Conservation (phyloP, 2,797 vertebrate species). For the Myotis planiceps region DNA sequence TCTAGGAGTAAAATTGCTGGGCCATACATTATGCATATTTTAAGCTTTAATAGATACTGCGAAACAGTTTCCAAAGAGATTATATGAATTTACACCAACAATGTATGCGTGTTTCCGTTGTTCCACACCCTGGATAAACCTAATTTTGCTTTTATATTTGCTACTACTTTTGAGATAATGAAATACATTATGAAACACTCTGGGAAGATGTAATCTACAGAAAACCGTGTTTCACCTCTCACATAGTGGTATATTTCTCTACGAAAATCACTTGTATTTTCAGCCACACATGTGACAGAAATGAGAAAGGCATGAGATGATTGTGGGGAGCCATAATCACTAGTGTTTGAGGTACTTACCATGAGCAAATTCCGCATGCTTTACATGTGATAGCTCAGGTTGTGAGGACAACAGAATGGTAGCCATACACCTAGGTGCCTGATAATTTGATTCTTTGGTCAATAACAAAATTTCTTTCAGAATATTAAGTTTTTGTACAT, state of each 20-base stretch:
- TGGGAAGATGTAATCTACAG: not conserved
- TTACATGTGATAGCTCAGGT: not conserved
- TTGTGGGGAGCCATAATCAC: not conserved
- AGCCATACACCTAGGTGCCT: not conserved
- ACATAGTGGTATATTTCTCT: not conserved
- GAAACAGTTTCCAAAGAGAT: not conserved
- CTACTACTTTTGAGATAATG: not conserved
- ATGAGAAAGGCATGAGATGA: not conserved
- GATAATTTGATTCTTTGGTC: not conserved
- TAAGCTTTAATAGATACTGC: not conserved
- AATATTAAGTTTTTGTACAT: not conserved
- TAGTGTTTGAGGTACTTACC: not conserved
- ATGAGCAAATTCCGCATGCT: not conserved
- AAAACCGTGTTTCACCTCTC: not conserved
- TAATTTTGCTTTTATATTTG: not conserved
- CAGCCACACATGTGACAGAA: not conserved
- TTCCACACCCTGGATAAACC: not conserved
- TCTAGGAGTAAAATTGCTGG: not conserved
- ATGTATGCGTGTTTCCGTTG: accelerated
- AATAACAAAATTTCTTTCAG: not conserved
- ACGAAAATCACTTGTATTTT: not conserved
- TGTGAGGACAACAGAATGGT: not conserved
- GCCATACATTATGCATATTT: not conserved
- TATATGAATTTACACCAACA: not conserved
- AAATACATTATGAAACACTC: not conserved